Conservation (phyloP, 2,797 vertebrate genomes). For the Carcharodon carcharias region DNA sequence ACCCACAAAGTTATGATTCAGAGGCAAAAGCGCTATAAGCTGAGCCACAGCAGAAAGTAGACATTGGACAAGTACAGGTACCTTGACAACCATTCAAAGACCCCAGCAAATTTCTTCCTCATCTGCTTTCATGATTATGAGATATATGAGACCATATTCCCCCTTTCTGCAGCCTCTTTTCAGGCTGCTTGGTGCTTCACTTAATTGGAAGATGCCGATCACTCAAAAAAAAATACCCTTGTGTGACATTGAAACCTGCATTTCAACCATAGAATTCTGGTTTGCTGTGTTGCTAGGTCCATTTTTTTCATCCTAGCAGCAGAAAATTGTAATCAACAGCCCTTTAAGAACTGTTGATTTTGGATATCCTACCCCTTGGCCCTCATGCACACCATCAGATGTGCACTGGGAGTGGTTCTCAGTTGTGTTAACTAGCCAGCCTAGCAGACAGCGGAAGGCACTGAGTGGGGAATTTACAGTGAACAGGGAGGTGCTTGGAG, state of each 20-base stretch:
- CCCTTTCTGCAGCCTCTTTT: background rate
- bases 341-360: background rate
- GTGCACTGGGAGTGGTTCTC: background rate
- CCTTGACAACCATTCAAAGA: background rate
- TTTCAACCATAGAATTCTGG: background rate
- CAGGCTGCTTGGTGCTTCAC: background rate
- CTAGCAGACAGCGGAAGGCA: too few species aligned
- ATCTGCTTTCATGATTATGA: background rate
- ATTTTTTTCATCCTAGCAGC: background rate
- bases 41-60: background rate
- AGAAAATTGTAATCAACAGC: background rate
- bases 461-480: too few species aligned
- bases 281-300: background rate
- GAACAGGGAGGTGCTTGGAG: background rate
- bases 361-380: background rate
- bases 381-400: background rate
- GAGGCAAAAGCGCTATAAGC: background rate
- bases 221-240: background rate
- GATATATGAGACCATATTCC: background rate
- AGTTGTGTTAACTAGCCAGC: background rate
- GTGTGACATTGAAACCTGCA: background rate
- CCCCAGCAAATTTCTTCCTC: background rate
- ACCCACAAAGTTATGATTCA: background rate
- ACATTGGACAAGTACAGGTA: background rate
- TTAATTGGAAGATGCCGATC: background rate